phyloP scores from a whole-genome alignment of 2,888 invertebrate species.

The Camponotus fellah region DNA sequence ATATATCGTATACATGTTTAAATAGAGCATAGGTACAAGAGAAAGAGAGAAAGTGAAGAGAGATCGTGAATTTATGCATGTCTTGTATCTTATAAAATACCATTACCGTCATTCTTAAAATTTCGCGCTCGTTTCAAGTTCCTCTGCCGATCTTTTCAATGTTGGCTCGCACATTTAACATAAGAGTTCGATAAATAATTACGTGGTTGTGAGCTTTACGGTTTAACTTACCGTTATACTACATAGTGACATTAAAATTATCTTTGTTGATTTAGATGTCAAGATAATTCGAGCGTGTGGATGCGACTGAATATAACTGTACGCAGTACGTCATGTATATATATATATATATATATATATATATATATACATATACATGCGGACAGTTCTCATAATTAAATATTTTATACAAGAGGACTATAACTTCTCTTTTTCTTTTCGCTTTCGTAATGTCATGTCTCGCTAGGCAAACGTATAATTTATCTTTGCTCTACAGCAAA shows the following conservation, averaged over 20 bases:
- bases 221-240: neutral
- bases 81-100: neutral
- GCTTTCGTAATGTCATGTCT: constrained; percentile 7
- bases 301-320: neutral
- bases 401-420: neutral
- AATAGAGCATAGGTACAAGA: neutral
- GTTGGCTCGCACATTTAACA: neutral
- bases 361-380: neutral
- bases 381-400: neutral
- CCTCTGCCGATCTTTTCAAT: neutral
- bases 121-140: neutral
- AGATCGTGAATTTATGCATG: neutral
- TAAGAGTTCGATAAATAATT: constrained; percentile 33
- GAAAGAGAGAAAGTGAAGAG: neutral
- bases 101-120: neutral
- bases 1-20: too few relatives aligned
- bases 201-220: constrained; percentile 36
- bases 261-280: constrained; percentile 32
- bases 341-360: too few relatives aligned
- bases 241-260: constrained; percentile 7
- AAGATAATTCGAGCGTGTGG: neutral
- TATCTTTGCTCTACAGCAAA: neutral
- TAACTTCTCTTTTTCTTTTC: neutral
- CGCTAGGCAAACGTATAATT: neutral
- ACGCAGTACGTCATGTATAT: neutral